Evolutionary conservation across 2,888 invertebrate species (phyloP), one percentile per base, ranked within the genome.

Genomic region (Cerceris rybyensis): DNA sequence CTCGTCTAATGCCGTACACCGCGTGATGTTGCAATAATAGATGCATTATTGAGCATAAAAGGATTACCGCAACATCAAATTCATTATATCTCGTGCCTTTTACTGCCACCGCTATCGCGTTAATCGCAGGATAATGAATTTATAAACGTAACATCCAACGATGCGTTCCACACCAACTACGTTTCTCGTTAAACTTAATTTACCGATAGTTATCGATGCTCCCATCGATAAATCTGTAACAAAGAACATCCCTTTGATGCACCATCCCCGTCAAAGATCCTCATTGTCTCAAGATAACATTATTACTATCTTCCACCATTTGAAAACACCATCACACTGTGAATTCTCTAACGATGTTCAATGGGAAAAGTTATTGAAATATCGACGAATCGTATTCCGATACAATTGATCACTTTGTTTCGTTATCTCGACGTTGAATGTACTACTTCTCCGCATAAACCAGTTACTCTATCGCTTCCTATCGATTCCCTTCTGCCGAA

Each of bases 41-140:
- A 59, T 70, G 76, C 59, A 61, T 75, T 69, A 69, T 75, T 14
- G 57, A 42, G 52, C 50, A 46, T 58, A 42, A 63, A 76, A 58
- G 54, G 49, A 65, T 65, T 57, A 60, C 58, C 52, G 46, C 41
- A 52, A 52, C 57, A 50, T 76, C 70, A 69, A 67, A 67, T 64
- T 67, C 76, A 64, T 78, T 59, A 66, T 59, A 28, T 39, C 54
- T 55, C 11, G 16, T 9, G 13, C 11, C 14, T 78, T 70, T 59
- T n/a, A 65, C 55, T 54, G 39, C 14, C 39, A 43, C 13, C 17
- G 14, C 46, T 49, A 60, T 75, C 46, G 39, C 60, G 49, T 65
- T 67, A 78, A 70, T 76, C 66, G 57, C 14, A 6, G n/a, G 43
- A 5, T 58, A 55, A 54, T 58, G 41, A 57, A 58, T 63, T 58